A percentile compares a stretch with the other conserved stretches of the same genome.
phyloP scores from a whole-genome alignment of 2,888 invertebrate genomes.

The Syritta pipiens region DNA sequence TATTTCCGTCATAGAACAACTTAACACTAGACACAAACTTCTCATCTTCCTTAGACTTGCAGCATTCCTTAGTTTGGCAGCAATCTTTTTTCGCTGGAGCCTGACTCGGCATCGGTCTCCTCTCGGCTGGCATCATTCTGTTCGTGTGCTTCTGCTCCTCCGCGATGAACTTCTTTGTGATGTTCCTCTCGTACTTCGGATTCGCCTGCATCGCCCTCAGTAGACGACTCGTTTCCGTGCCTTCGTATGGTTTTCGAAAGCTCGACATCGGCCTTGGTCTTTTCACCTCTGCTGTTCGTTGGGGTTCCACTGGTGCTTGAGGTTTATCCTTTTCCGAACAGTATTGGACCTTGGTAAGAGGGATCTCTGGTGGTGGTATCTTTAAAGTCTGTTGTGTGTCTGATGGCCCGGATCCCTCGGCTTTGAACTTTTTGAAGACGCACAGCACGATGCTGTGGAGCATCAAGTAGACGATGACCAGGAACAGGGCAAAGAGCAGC shows the following conservation, averaged over 20 bases:
- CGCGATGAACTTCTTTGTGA: conserved; percentile 36
- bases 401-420: conserved; percentile 17
- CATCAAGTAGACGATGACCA: conserved; percentile 61
- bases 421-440: conserved; percentile 54
- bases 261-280: conserved; percentile 31
- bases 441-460: conserved; percentile 67
- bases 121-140: not conserved
- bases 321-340: not conserved
- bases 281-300: not conserved
- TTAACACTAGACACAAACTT: conserved; percentile 70
- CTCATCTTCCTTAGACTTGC: conserved; percentile 35
- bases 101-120: not conserved
- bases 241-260: conserved; percentile 34
- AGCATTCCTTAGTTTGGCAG: too few species aligned
- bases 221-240: conserved; percentile 27
- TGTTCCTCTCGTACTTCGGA: conserved; percentile 34
- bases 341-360: too few species aligned
- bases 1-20: conserved; percentile 71
- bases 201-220: conserved; percentile 21
- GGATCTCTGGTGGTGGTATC: too few species aligned
- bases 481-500: conserved; percentile 66
- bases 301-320: not conserved
- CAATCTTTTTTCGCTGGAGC: not conserved
- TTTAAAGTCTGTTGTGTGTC: too few species aligned
- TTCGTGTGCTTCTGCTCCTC: conserved; percentile 44